Evolutionary conservation across 2,888 invertebrate species (phyloP).

Genomic region (Heliconius ismenius): DNA sequence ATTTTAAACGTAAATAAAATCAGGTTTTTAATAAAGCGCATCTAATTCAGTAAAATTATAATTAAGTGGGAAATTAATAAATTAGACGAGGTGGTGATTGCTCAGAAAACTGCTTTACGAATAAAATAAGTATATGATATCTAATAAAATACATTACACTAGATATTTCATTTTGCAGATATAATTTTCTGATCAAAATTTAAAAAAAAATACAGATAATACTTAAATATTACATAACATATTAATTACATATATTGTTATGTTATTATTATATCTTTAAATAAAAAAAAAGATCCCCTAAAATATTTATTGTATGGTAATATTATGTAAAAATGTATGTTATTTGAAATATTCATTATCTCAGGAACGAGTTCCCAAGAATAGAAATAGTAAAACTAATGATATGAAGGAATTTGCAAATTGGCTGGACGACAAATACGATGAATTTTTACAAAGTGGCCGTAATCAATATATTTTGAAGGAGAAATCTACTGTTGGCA

Average conservation of each 20-base stretch:
- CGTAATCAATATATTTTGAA: constrained; percentile 39
- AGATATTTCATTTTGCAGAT: too few species aligned
- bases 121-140: too few species aligned
- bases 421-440: constrained; percentile 72
- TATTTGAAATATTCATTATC: background rate
- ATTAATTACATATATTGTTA: too few species aligned
- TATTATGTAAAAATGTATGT: background rate
- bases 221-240: too few species aligned
- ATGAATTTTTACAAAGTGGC: constrained; percentile 57
- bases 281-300: background rate
- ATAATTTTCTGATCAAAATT: too few species aligned
- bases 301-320: background rate
- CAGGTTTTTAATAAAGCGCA: too few species aligned
- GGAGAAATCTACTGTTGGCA: constrained; percentile 44
- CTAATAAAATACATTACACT: background rate
- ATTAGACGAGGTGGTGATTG: background rate
- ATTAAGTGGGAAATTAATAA: background rate
- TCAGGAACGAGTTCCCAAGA: constrained; percentile 41
- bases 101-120: background rate
- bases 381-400: constrained; percentile 37
- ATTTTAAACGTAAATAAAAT: background rate
- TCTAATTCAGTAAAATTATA: too few species aligned
- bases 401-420: constrained; percentile 57
- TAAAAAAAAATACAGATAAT: too few species aligned
- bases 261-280: too few species aligned